phyloP scores from a whole-genome alignment of 2,797 vertebrate species.

The Etheostoma perlongum region DNA sequence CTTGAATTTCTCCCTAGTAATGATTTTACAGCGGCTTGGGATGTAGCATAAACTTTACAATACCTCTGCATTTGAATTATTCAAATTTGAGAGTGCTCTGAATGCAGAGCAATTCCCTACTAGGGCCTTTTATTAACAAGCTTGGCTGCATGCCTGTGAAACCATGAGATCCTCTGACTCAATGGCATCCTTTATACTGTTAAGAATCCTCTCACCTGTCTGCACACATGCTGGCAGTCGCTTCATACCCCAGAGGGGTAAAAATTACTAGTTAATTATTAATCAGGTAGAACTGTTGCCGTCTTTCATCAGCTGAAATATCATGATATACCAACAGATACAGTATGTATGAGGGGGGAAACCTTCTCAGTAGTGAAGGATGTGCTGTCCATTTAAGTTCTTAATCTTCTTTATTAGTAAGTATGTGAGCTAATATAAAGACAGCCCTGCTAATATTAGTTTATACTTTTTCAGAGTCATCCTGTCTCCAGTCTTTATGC shows the following conservation, averaged over 20 bases:
- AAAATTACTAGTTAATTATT: constrained; percentile 80
- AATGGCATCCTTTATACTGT: constrained; percentile 80
- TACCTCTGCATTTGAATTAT: constrained; percentile 68
- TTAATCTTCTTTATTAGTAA: constrained; percentile 32
- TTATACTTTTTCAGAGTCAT: constrained; percentile 2
- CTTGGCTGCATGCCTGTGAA: constrained; percentile 76
- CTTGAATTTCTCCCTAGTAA: constrained; percentile 1
- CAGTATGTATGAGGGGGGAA: constrained; percentile 3
- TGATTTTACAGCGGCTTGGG: constrained; percentile 25
- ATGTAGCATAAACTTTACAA: constrained; percentile 51
- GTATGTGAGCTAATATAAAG: constrained; percentile 31
- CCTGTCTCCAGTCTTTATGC: not conserved
- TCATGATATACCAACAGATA: constrained; percentile 41
- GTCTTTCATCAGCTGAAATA: constrained; percentile 73
- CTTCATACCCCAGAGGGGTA: constrained; percentile 67
- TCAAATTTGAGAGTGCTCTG: constrained; percentile 60
- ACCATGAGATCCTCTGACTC: constrained; percentile 75
- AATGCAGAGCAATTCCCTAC: constrained; percentile 59
- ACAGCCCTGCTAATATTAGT: constrained; percentile 21
- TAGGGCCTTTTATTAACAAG: constrained; percentile 72
- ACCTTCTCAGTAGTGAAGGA: constrained; percentile 13
- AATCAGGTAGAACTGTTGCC: constrained; percentile 72
- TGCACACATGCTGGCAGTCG: constrained; percentile 70
- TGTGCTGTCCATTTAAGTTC: constrained; percentile 25
- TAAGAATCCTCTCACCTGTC: constrained; percentile 84